Conservation (phyloP, 2,113 vertebrate genomes). For the Mastomys natalensis region DNA sequence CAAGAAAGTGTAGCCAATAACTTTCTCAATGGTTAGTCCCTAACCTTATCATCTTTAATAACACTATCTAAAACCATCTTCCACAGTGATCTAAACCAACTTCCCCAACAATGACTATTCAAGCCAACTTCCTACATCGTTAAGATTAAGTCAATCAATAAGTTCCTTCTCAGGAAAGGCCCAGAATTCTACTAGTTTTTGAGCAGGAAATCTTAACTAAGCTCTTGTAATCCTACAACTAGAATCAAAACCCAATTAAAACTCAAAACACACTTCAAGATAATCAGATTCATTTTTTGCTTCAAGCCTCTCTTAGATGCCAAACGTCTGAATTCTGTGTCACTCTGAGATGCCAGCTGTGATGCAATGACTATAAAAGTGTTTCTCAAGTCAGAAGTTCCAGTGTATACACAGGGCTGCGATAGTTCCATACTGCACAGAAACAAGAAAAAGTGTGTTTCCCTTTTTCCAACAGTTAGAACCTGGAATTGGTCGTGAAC, state of each 20-base stretch:
- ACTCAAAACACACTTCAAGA: slow-evolving; percentile 23
- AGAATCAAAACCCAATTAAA: not conserved
- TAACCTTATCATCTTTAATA: not conserved
- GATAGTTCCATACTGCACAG: not conserved
- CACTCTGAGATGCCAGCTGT: not conserved
- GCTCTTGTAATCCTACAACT: not conserved
- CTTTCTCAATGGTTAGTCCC: not conserved
- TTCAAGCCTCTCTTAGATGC: not conserved
- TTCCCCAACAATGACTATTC: not conserved
- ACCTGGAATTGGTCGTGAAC: not conserved
- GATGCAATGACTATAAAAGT: not conserved
- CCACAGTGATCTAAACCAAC: slow-evolving; percentile 30
- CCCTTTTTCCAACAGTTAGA: not conserved
- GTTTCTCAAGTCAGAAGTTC: not conserved
- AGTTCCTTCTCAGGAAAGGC: slow-evolving; percentile 6
- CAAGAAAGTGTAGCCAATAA: not conserved
- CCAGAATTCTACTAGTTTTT: slow-evolving; percentile 1
- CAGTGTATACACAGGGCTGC: not conserved
- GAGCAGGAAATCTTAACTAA: not conserved
- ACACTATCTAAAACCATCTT: not conserved
- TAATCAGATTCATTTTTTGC: not conserved
- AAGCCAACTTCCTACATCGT: slow-evolving; percentile 43
- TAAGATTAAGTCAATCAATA: slow-evolving; percentile 22
- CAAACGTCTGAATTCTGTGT: not conserved
- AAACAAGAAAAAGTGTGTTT: not conserved